Percentiles rank a stretch among this genome's conserved stretches.
These are phyloP conservation scores for Micromussa lordhowensis DNA, from an alignment of 92 coral and sea anemone genomes.

Conservation along the genomic window DNA sequence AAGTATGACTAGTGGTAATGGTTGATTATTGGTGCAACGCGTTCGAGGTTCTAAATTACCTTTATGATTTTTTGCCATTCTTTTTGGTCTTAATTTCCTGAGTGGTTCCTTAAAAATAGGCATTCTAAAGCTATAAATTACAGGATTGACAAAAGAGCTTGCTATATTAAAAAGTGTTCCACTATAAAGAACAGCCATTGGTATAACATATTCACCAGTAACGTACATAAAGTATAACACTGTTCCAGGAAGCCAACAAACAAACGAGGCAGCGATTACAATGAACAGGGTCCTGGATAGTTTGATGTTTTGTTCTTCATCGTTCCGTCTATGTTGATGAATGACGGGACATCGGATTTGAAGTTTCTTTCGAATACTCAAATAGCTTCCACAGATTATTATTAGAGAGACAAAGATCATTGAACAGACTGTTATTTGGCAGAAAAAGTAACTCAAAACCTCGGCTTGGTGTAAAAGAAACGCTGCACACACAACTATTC, in stretches of 20 bases:
- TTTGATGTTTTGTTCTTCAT: conserved; percentile 6
- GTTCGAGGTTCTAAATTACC: not conserved
- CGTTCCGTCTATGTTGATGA: not conserved
- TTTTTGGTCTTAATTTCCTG: not conserved
- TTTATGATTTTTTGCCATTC: not conserved
- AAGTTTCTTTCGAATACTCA: conserved; percentile 6
- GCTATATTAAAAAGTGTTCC: not conserved
- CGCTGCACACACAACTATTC: not conserved
- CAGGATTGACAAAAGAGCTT: conserved; percentile 24
- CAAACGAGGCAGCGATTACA: conserved; percentile 8
- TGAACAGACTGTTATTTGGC: not conserved
- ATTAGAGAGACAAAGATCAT: not conserved
- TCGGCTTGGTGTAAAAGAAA: not conserved
- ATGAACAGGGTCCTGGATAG: conserved; percentile 25
- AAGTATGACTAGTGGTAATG: not conserved
- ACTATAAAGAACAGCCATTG: not conserved
- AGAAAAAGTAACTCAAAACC: not conserved
- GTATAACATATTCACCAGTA: not conserved
- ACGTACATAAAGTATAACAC: not conserved
- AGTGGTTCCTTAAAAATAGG: conserved; percentile 1
- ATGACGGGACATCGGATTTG: not conserved
- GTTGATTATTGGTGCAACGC: not conserved
- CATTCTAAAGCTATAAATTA: conserved; percentile 25
- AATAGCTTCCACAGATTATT: conserved; percentile 1
- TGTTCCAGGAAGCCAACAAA: conserved; percentile 22